These are phyloP conservation scores for Macroteleia sp. DNA, from an alignment of 2,888 invertebrate genomes.

Conservation along the genomic window DNA sequence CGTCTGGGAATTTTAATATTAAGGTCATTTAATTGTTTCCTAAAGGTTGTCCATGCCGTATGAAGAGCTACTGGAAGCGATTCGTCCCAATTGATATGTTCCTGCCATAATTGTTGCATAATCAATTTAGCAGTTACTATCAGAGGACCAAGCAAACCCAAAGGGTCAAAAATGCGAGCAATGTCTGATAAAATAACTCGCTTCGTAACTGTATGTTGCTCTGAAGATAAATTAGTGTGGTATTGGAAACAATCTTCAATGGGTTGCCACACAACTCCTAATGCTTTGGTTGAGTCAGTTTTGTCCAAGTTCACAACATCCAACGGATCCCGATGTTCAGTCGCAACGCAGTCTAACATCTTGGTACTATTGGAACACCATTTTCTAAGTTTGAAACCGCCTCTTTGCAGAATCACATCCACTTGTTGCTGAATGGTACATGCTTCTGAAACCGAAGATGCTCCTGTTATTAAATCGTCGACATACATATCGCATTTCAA, in stretches of 20 bases:
- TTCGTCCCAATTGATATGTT: slow-evolving; percentile 16
- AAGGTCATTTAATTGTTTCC: slow-evolving; percentile 28
- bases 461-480: neutral
- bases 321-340: neutral
- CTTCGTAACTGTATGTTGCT: neutral
- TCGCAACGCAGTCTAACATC: neutral
- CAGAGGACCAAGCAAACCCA: slow-evolving; percentile 43
- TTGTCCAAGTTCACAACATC: neutral
- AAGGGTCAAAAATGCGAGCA: slow-evolving; percentile 13
- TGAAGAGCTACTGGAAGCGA: slow-evolving; percentile 13
- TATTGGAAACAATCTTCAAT: neutral
- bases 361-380: neutral
- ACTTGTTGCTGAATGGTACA: neutral
- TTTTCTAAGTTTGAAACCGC: slow-evolving; percentile 11
- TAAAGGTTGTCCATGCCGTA: slow-evolving; percentile 38
- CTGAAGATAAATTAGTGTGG: neutral
- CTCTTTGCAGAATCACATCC: neutral
- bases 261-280: neutral
- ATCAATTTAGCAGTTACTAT: neutral
- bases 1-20: slow-evolving; percentile 13
- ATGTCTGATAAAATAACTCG: neutral
- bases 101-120: slow-evolving; percentile 8
- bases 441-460: neutral
- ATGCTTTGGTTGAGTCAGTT: neutral
- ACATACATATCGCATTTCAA: neutral